Base-by-base conservation (phyloP, 2,797 vertebrate species). In the Tamandua tetradactyla region DNA sequence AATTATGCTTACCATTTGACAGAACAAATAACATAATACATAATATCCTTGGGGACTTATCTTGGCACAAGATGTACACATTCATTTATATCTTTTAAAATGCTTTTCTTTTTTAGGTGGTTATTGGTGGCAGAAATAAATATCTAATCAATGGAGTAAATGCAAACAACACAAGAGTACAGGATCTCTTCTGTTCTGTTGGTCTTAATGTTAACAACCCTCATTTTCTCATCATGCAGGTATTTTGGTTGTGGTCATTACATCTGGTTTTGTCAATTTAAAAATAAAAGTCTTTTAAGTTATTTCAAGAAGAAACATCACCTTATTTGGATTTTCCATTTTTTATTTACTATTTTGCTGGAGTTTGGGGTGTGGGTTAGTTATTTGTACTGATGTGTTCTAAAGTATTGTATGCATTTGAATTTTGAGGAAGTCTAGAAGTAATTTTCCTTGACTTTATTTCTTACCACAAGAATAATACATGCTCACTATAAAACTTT, bases 211-310 rank as follows among this genome's bases (percentile, higher is more conserved):
- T 99, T 96, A 99, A 99, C 98, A 99, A 99, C 94, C 99, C 99
- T 75, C 99, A 99, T 95, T 99, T 99, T 96, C 99, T 99, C 62
- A 99, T 99, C 94, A 99, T 99, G 99, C 99, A 99, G 99, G 99
- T 99, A 97, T 94, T 75, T 42, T 82, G 6, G 69, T 17, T 44
- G 40, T 93, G 42, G 55, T 96, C 82, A 52, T 89, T 84, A 61
- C 76, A 12, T 82, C 27, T 76, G 32, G 78, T 95, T 96, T 2
- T 55, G 55, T 22, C 55, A 55, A 22, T 55, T 47, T 22, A 20
- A 55, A 55, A 55, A 0, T 80, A 75, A 61, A 40, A 40, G 69
- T 47, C 6, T 82, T 84, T 74, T 75, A 64, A 92, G 42, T 94
- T 74, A 76, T 0, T 95, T 2, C 0, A 42, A 74, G 7, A 9